Conservation (phyloP, 2,888 invertebrate species). For the Ditula angustiorana region DNA sequence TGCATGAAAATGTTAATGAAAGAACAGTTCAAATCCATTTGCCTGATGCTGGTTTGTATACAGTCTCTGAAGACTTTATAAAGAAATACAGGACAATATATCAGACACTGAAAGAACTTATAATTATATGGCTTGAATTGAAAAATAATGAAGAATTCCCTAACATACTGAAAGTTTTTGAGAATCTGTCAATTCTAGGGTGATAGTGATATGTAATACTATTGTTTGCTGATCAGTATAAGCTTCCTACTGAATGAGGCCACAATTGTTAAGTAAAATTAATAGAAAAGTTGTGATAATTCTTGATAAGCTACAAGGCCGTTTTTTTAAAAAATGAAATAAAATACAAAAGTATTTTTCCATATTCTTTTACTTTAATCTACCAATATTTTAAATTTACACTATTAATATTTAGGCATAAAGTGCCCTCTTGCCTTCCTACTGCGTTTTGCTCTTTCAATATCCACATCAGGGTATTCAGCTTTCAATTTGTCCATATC, state of each 20-base stretch:
- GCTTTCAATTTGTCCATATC: slow-evolving; percentile 89
- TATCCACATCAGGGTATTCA: slow-evolving; percentile 91
- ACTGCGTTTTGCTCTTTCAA: slow-evolving; percentile 86
- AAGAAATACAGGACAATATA: slow-evolving; percentile 67
- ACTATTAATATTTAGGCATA: slow-evolving; percentile 73
- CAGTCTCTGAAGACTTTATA: slow-evolving; percentile 64
- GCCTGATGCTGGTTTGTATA: slow-evolving; percentile 52
- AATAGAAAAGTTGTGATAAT: too few species aligned
- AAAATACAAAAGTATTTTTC: not conserved
- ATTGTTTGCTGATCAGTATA: not conserved
- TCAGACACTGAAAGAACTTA: slow-evolving; percentile 59
- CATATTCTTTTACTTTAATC: not conserved
- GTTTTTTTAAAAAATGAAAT: slow-evolving; percentile 8
- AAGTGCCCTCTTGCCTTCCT: slow-evolving; percentile 88
- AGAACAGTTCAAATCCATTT: slow-evolving; percentile 32
- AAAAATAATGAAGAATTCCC: slow-evolving; percentile 54
- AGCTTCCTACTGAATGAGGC: not conserved
- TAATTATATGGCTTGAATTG: slow-evolving; percentile 51
- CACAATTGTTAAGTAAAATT: not conserved
- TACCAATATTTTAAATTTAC: slow-evolving; percentile 36
- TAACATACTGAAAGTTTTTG: slow-evolving; percentile 59
- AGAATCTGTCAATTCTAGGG: slow-evolving; percentile 55
- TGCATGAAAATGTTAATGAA: slow-evolving; percentile 39
- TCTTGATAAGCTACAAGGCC: too few species aligned
- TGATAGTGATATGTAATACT: slow-evolving; percentile 16